Evolutionary conservation across 2,797 vertebrate genomes (phyloP), one percentile per base, ranked within the genome.

Genomic region (Phrynocephalus forsythii): DNA sequence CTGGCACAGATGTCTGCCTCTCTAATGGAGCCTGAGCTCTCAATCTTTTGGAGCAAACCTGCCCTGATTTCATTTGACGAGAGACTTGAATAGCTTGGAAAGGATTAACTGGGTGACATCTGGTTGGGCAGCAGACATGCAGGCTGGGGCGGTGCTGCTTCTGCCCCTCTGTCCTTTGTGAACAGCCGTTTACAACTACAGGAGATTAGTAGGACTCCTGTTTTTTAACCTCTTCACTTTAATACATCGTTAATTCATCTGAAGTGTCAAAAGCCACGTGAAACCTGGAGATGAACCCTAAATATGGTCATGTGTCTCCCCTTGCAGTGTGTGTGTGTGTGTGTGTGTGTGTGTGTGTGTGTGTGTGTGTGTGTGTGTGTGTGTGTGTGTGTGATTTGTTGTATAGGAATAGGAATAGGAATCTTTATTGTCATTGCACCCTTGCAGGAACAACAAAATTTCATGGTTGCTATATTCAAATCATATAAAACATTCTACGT

Each of bases 51-150:
- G 30, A 83, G 18, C 77, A 81, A 89, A 83, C 86, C 69, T 77
- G 87, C 75, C 79, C 85, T 30, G 73, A 68, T 87, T 89, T 48
- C 88, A 81, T 92, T 60, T 44, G 81, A 0, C 85, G 20, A 75
- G 48, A 73, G 90, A 48, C 18, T 0, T 0, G 15, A 52, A 68
- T n/a, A 71, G 84, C 86, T 90, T 78, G 8, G n/a, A 3, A 88
- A 2, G 75, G 85, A 88, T 93, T 88, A 89, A 83, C 5, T 33
- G 6, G 88, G 90, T 86, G 92, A 86, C 92, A 91, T 93, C 93
- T 93, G 87, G 83, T 88, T 90, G 90, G 92, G 80, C 82, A 83
- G 80, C 38, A 22, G 26, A 0, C 24, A 0, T 60, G 24, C 63
- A 8, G 48, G 71, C 44, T 3, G 52, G 67, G 66, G 90, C 89